A percentile compares a stretch with the other conserved stretches of the same genome.
phyloP scores from a whole-genome alignment of 2,888 invertebrate species.

The Himalopsyche japonica region DNA sequence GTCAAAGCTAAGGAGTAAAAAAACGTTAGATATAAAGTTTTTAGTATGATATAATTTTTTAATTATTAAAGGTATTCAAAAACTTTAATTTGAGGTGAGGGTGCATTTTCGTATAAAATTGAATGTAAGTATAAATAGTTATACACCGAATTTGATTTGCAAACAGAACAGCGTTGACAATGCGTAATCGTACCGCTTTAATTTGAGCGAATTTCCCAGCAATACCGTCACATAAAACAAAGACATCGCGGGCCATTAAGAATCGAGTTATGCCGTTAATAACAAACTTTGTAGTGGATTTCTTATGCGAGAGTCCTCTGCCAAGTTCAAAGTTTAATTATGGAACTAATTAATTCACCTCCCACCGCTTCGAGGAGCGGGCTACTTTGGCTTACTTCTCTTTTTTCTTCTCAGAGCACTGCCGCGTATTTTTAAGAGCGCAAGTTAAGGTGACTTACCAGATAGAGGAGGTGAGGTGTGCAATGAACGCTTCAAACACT shows the following conservation, averaged over 20 bases:
- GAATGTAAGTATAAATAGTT: no score
- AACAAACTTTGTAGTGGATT: conserved; percentile 23
- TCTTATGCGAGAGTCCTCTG: conserved; percentile 15
- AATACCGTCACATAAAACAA: conserved; percentile 10
- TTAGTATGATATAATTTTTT: no score
- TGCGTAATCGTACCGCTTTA: background rate
- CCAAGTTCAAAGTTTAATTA: conserved; percentile 39
- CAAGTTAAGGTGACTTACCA: conserved; percentile 17
- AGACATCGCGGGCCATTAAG: conserved; percentile 11
- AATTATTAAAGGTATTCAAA: no score
- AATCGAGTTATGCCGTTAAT: conserved; percentile 27
- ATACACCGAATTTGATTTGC: background rate
- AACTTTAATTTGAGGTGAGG: no score
- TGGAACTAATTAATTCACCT: conserved; percentile 37
- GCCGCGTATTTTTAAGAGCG: conserved; percentile 20
- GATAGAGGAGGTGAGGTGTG: background rate
- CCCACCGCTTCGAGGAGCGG: conserved; percentile 3
- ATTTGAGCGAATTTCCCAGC: background rate
- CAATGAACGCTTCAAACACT: background rate
- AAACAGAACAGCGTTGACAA: background rate
- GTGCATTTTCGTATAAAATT: no score
- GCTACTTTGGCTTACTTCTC: conserved; percentile 16
- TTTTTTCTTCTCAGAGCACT: conserved; percentile 21
- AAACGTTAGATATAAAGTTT: no score
- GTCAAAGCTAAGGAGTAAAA: no score